phyloP scores from a whole-genome alignment of 1,140 invertebrate genomes.

The Lepeophtheirus salmonis region DNA sequence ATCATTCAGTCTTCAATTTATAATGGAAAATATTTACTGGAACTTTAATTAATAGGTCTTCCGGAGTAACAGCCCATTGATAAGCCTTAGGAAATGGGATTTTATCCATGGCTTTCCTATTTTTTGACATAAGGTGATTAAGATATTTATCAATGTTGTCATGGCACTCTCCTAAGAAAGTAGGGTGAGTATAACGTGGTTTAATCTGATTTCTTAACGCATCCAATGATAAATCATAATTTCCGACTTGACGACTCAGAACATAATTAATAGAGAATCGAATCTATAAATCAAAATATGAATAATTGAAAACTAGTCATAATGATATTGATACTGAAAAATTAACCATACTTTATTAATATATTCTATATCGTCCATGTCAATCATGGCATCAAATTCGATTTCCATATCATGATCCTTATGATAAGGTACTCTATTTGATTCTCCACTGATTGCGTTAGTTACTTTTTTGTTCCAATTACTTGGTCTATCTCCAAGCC shows the following conservation, averaged over 20 bases:
- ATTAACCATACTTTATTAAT: slow-evolving; percentile 21
- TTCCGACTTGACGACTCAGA: neutral
- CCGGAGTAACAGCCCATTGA: neutral
- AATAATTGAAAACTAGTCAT: neutral
- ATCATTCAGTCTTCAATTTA: too few species aligned
- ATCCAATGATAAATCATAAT: neutral
- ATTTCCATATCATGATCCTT: slow-evolving; percentile 4
- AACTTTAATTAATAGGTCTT: neutral
- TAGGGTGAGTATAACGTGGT: neutral
- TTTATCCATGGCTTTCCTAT: neutral
- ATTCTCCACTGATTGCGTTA: neutral
- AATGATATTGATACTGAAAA: neutral
- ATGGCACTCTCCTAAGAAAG: neutral
- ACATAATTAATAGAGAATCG: neutral
- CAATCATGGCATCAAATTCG: slow-evolving; percentile 2
- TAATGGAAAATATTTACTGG: too few species aligned
- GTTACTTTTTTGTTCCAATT: neutral
- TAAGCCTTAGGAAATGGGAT: neutral
- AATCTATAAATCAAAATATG: too few species aligned
- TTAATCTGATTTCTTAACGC: neutral
- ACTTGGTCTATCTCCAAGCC: neutral
- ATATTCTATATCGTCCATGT: neutral
- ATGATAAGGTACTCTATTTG: neutral
- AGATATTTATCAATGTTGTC: neutral
- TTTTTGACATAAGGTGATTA: neutral